These are phyloP conservation scores for Panulirus ornatus DNA, from an alignment of 1,140 invertebrate species.

Conservation along the genomic window DNA sequence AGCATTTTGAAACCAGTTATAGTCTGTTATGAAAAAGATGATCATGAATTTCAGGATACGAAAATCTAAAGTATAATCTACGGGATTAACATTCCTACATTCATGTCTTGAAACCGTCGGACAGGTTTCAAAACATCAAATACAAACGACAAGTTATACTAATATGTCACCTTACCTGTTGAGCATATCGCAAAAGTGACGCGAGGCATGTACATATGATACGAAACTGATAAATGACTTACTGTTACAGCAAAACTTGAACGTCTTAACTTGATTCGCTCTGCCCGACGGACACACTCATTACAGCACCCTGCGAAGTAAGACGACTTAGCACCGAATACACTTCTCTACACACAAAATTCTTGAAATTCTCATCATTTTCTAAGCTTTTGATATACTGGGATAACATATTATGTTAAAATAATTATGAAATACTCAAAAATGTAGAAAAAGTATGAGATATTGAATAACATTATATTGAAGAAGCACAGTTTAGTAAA, in stretches of 20 bases:
- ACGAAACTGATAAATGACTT: neutral
- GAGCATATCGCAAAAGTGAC: neutral
- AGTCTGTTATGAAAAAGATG: too few species aligned
- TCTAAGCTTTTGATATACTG: too few species aligned
- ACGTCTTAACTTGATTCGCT: neutral
- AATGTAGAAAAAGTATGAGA: too few species aligned
- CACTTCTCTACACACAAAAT: too few species aligned
- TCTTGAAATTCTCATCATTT: too few species aligned
- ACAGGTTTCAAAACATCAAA: neutral
- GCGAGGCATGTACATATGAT: neutral
- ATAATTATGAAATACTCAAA: too few species aligned
- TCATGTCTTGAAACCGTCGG: neutral
- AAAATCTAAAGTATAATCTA: neutral
- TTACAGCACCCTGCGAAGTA: neutral
- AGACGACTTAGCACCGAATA: neutral
- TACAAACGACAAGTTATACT: neutral
- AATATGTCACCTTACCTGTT: neutral
- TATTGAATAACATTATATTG: too few species aligned
- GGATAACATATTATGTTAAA: too few species aligned
- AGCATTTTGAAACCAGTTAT: too few species aligned
- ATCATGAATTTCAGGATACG: too few species aligned
- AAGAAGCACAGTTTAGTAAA: neutral
- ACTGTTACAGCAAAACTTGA: neutral
- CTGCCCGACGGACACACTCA: neutral
- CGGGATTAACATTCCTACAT: neutral